Evolutionary conservation across 2,113 vertebrate genomes (phyloP).

Genomic region (Podocnemis expansa): DNA sequence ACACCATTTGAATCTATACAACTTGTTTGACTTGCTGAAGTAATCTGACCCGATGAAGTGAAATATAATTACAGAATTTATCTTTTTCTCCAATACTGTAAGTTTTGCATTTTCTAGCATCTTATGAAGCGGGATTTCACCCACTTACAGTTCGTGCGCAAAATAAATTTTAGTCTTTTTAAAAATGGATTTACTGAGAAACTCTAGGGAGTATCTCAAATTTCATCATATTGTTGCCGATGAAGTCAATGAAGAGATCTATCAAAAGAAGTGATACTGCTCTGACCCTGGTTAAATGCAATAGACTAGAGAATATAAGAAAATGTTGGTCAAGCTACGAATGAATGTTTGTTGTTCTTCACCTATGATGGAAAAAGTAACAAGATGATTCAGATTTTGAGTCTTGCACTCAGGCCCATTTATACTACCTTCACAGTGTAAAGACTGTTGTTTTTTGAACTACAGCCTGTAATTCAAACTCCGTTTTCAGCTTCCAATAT

Average conservation of each 20-base stretch:
- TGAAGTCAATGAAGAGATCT: neutral
- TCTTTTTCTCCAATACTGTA: too few relatives aligned
- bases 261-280: neutral
- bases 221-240: fast-evolving
- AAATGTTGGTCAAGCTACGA: too few relatives aligned
- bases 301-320: neutral
- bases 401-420: neutral
- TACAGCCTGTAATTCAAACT: neutral
- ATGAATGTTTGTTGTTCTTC: neutral
- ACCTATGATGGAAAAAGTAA: too few relatives aligned
- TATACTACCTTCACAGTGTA: neutral
- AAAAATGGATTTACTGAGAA: neutral
- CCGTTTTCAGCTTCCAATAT: neutral
- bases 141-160: too few relatives aligned
- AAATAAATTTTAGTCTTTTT: too few relatives aligned
- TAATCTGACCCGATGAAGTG: too few relatives aligned
- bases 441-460: neutral
- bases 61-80: too few relatives aligned
- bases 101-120: too few relatives aligned
- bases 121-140: too few relatives aligned
- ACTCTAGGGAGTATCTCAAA: neutral
- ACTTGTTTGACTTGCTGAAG: too few relatives aligned
- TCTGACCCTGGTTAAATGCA: neutral
- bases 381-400: neutral
- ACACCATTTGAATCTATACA: too few relatives aligned